Percentiles rank a stretch among this genome's conserved stretches.
Conservation (phyloP, 2,888 invertebrate genomes). For the Caenorhabditis japonica region DNA sequence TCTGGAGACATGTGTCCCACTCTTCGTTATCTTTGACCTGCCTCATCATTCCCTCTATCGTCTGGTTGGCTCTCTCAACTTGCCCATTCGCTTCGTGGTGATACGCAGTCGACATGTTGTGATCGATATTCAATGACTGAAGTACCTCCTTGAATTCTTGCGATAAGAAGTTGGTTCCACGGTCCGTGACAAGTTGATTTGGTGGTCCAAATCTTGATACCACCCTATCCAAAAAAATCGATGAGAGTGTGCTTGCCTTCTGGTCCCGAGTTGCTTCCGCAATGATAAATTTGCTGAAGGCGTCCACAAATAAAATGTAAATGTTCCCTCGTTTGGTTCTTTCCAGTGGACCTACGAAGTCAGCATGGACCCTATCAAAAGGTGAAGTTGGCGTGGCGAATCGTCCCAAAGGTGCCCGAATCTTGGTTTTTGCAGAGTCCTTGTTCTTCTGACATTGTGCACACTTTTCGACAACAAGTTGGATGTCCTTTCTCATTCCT, state of each 20-base stretch:
- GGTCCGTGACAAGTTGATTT: background rate
- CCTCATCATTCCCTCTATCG: slow-evolving; percentile 4
- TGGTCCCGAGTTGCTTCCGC: slow-evolving; percentile 4
- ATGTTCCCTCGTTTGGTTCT: background rate
- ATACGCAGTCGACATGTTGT: slow-evolving; percentile 3
- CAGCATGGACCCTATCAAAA: background rate
- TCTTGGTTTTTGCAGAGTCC: background rate
- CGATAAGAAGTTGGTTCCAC: background rate
- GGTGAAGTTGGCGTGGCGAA: background rate
- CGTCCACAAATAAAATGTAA: slow-evolving; percentile 1
- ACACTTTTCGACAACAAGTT: no score
- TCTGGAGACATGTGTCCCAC: slow-evolving; percentile 14
- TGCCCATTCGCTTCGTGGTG: slow-evolving; percentile 28
- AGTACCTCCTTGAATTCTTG: background rate
- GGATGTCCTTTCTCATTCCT: background rate
- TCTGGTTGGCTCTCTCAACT: no score
- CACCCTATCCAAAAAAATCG: background rate
- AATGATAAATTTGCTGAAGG: no score
- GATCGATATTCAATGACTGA: background rate
- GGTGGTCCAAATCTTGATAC: background rate
- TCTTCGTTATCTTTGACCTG: background rate
- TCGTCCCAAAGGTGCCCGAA: no score
- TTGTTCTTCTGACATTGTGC: slow-evolving; percentile 7
- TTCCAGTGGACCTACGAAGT: background rate
- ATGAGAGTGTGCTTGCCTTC: background rate